Evolutionary conservation across 2,888 invertebrate genomes (phyloP).

Genomic region (Neoscelio sp.): DNA sequence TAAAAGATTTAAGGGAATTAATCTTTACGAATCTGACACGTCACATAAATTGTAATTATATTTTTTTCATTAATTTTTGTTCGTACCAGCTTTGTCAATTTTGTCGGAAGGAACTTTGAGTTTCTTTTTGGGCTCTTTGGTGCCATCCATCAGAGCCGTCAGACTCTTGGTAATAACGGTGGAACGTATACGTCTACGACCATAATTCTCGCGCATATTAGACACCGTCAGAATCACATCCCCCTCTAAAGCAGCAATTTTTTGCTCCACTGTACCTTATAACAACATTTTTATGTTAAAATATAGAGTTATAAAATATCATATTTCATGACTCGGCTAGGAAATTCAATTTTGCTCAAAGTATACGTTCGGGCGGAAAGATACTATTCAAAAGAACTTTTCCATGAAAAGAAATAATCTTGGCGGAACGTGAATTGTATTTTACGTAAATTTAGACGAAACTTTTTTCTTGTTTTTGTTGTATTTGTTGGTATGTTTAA

Average conservation of each 20-base stretch:
- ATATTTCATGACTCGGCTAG: too few relatives aligned
- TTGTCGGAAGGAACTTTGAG: slow-evolving; percentile 14
- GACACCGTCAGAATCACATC: slow-evolving; percentile 33
- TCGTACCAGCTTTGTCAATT: slow-evolving; percentile 44
- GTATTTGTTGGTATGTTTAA: too few relatives aligned
- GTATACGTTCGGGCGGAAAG: too few relatives aligned
- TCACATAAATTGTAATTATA: neutral
- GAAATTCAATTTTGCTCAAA: too few relatives aligned
- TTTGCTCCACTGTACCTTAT: slow-evolving; percentile 13
- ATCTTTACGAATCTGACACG: too few relatives aligned
- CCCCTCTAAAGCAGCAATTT: slow-evolving; percentile 10
- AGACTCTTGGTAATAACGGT: slow-evolving; percentile 41
- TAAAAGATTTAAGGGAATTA: neutral
- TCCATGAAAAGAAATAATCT: too few relatives aligned
- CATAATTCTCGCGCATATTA: slow-evolving; percentile 31
- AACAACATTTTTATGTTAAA: neutral
- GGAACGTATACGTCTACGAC: slow-evolving; percentile 18
- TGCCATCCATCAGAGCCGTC: slow-evolving; percentile 29
- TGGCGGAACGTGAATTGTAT: too few relatives aligned
- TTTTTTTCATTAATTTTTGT: too few relatives aligned
- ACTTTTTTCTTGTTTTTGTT: too few relatives aligned
- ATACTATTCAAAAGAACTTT: too few relatives aligned
- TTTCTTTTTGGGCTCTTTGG: slow-evolving; percentile 25
- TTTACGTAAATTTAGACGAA: too few relatives aligned
- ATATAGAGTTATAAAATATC: too few relatives aligned